Percentiles rank a stretch among this genome's conserved stretches.
Conservation (phyloP, 1,140 invertebrate genomes). For the Mercenaria mercenaria region DNA sequence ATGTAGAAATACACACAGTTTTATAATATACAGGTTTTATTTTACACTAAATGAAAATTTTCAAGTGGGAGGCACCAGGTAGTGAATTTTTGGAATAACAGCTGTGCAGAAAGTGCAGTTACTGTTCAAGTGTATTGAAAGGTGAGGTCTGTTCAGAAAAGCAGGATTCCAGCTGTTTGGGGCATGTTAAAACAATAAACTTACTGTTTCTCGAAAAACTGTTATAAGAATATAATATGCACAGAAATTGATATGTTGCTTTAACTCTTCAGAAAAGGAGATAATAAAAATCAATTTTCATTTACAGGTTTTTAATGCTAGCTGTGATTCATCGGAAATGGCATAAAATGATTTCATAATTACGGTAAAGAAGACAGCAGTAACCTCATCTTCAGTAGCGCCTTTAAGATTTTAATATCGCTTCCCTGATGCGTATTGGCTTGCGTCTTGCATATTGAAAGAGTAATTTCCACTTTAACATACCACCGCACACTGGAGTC, state of each 20-base stretch:
- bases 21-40: too few relatives aligned
- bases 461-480: conserved; percentile 20
- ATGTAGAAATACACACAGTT: too few relatives aligned
- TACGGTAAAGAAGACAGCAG: not conserved
- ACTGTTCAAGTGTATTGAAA: not conserved
- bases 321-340: conserved; percentile 11
- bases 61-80: too few relatives aligned
- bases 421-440: not conserved
- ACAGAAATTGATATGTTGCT: not conserved
- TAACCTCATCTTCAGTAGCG: not conserved
- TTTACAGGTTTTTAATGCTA: conserved; percentile 14
- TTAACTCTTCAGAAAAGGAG: not conserved
- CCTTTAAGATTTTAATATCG: not conserved
- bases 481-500: not conserved
- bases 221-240: not conserved
- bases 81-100: too few relatives aligned
- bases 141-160: not conserved
- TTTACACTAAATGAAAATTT: too few relatives aligned
- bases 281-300: not conserved
- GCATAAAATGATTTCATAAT: conserved; percentile 4
- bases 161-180: not conserved
- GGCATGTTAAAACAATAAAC: not conserved
- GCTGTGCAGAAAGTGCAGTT: too few relatives aligned
- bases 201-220: not conserved
- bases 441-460: not conserved